Evolutionary conservation across 2,797 vertebrate species (phyloP).

Genomic region (Epinephelus coioides): DNA sequence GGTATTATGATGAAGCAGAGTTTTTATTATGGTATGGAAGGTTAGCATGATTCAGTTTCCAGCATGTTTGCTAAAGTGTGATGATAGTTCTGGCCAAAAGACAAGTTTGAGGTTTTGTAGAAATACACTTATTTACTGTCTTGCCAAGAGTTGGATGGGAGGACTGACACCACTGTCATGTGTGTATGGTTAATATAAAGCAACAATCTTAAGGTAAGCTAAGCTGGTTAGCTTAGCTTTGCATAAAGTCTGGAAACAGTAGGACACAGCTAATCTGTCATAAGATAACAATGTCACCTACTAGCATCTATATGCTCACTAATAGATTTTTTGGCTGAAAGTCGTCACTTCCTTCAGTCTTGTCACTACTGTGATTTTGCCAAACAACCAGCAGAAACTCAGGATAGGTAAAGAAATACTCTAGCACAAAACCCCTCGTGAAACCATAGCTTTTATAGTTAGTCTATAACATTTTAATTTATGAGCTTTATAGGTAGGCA

Average conservation of each 20-base stretch:
- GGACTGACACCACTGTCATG: background rate
- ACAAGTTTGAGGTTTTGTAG: too few relatives aligned
- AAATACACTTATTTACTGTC: background rate
- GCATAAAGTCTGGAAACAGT: too few relatives aligned
- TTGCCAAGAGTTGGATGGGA: background rate
- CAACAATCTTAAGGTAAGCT: background rate
- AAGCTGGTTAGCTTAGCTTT: background rate
- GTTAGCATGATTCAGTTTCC: too few relatives aligned
- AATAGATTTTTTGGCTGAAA: too few relatives aligned
- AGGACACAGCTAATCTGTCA: too few relatives aligned
- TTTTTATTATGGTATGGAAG: too few relatives aligned
- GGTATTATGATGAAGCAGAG: background rate
- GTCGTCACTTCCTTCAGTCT: too few relatives aligned
- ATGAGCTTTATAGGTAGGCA: background rate
- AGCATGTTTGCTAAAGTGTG: background rate
- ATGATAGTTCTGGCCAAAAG: too few relatives aligned
- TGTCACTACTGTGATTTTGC: background rate
- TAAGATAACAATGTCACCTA: too few relatives aligned
- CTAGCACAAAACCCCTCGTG: background rate
- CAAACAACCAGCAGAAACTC: slow-evolving; percentile 3
- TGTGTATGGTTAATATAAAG: background rate
- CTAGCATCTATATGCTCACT: too few relatives aligned
- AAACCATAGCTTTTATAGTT: slow-evolving; percentile 12
- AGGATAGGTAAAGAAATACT: background rate
- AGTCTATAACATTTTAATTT: background rate